phyloP scores from a whole-genome alignment of 2,113 vertebrate genomes.

The Gasterosteus aculeatus region DNA sequence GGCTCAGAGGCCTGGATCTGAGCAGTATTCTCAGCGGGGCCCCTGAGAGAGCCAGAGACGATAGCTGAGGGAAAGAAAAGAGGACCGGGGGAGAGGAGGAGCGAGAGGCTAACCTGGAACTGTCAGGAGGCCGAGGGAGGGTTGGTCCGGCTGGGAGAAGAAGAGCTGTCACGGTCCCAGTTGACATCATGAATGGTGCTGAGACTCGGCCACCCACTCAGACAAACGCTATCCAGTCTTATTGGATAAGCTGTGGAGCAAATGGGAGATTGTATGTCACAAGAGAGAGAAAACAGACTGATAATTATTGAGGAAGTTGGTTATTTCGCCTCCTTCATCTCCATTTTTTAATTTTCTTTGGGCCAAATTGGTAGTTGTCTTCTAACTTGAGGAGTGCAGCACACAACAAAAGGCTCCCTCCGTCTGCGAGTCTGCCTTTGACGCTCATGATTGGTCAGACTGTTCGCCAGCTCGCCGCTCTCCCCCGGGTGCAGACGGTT shows the following conservation, averaged over 20 bases:
- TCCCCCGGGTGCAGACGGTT: slow-evolving; percentile 75
- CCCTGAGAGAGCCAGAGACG: slow-evolving; percentile 70
- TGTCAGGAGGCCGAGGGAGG: slow-evolving; percentile 80
- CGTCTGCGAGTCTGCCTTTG: slow-evolving; percentile 67
- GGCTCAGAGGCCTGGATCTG: slow-evolving; percentile 85
- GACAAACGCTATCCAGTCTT: slow-evolving; percentile 41
- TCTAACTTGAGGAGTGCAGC: slow-evolving; percentile 62
- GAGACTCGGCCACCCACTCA: slow-evolving; percentile 66
- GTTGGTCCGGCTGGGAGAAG: slow-evolving; percentile 72
- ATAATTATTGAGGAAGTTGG: slow-evolving; percentile 44
- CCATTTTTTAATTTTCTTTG: slow-evolving; percentile 57
- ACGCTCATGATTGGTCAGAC: slow-evolving; percentile 80
- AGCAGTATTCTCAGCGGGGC: slow-evolving; percentile 79
- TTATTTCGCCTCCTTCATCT: slow-evolving; percentile 46
- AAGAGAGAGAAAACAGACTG: slow-evolving; percentile 30
- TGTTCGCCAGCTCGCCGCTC: slow-evolving; percentile 66
- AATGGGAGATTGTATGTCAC: slow-evolving; percentile 24
- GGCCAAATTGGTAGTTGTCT: slow-evolving; percentile 60
- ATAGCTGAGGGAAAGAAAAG: slow-evolving; percentile 68
- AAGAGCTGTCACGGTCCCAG: slow-evolving; percentile 62
- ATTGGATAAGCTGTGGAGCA: slow-evolving; percentile 37
- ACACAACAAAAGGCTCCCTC: slow-evolving; percentile 70
- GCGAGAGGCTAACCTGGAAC: slow-evolving; percentile 82
- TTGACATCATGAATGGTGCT: slow-evolving; percentile 66
- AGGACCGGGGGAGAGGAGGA: slow-evolving; percentile 56